Evolutionary conservation across 2,113 vertebrate genomes (phyloP).

Genomic region (Oryzias javanicus): DNA sequence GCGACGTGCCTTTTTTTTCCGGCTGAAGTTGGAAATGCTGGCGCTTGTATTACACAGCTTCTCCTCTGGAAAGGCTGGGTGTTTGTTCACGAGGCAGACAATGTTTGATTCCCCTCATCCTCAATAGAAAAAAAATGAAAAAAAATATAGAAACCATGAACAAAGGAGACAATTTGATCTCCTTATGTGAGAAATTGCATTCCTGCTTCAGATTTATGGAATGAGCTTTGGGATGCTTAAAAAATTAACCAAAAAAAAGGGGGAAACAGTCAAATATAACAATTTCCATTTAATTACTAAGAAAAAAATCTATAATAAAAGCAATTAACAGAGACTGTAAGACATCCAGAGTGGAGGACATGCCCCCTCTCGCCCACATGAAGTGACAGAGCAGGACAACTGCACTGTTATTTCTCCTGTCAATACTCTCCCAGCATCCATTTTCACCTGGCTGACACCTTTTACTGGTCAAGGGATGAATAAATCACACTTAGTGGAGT

Average conservation of each 20-base stretch:
- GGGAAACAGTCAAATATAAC: not conserved
- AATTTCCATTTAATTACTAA: conserved; percentile 17
- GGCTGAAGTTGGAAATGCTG: conserved; percentile 59
- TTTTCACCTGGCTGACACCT: conserved; percentile 91
- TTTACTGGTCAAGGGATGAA: conserved; percentile 89
- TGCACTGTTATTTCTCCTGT: conserved; percentile 79
- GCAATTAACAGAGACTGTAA: not conserved
- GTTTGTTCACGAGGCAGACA: conserved; percentile 73
- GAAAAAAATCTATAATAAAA: conserved; percentile 29
- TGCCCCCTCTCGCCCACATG: conserved; percentile 27
- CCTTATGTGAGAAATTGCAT: conserved; percentile 76
- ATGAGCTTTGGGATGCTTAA: not conserved
- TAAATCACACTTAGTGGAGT: conserved; percentile 94
- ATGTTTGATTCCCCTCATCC: conserved; percentile 66
- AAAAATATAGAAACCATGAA: conserved; percentile 66
- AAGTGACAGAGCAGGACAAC: conserved; percentile 75
- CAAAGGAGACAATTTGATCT: conserved; percentile 76
- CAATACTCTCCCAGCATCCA: conserved; percentile 78
- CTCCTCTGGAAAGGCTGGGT: conserved; percentile 62
- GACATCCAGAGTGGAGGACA: conserved; percentile 35
- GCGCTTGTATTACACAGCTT: conserved; percentile 59
- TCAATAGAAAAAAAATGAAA: conserved; percentile 39
- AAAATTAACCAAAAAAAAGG: conserved; percentile 8
- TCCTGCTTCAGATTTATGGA: conserved; percentile 44
- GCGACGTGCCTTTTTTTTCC: conserved; percentile 57